Conservation (phyloP, 2,797 vertebrate species). For the Chelonia mydas region DNA sequence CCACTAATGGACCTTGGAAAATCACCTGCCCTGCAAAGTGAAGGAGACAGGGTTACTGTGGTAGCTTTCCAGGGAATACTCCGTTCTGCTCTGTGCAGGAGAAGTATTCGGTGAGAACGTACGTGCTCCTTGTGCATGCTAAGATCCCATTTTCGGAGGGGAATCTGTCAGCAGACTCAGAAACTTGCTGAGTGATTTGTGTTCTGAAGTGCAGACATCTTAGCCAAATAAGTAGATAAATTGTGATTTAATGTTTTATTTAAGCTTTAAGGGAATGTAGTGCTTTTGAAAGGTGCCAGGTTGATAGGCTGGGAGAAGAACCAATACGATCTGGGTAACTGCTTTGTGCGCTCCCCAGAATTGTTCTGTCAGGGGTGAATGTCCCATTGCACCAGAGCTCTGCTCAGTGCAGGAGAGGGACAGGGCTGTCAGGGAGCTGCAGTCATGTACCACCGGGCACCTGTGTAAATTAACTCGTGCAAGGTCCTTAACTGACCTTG, state of each 20-base stretch:
- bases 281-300: neutral
- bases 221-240: slow-evolving; percentile 41
- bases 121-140: neutral
- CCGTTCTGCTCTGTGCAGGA: rapidly evolving
- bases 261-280: neutral
- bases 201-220: rapidly evolving
- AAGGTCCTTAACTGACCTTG: neutral
- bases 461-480: neutral
- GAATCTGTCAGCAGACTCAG: slow-evolving; percentile 48
- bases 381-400: rapidly evolving
- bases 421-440: neutral
- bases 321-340: rapidly evolving
- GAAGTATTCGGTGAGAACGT: slow-evolving; percentile 5
- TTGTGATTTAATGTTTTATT: slow-evolving; percentile 33
- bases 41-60: neutral
- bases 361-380: rapidly evolving
- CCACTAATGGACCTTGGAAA: rapidly evolving
- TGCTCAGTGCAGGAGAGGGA: neutral
- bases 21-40: rapidly evolving
- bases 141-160: neutral
- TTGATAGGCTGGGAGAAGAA: neutral
- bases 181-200: neutral
- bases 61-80: neutral
- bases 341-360: neutral
- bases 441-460: neutral